These are phyloP conservation scores for Mesoclemmys tuberculata DNA, from an alignment of 2,113 vertebrate species.

Conservation along the genomic window DNA sequence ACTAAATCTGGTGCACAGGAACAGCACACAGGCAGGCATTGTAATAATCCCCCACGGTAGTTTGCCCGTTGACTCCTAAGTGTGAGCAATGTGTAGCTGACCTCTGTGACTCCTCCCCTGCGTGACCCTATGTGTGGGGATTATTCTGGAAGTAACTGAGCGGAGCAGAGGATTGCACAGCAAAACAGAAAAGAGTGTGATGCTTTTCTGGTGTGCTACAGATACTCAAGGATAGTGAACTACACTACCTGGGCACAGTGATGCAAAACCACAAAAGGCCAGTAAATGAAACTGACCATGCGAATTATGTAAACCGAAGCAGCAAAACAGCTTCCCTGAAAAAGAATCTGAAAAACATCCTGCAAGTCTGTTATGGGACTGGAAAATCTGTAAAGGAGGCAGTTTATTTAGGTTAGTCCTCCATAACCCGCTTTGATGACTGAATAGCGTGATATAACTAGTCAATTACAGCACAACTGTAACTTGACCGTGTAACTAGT, in stretches of 20 bases:
- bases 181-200: background rate
- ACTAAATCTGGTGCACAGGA: background rate
- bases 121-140: background rate
- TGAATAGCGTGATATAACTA: rapidly evolving
- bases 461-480: background rate
- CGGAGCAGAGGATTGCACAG: background rate
- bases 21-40: background rate
- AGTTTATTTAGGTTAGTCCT: background rate
- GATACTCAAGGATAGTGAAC: background rate
- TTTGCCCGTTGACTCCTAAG: background rate
- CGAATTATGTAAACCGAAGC: background rate
- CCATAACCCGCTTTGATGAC: background rate
- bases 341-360: background rate
- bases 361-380: background rate
- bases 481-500: background rate
- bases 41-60: slow-evolving; percentile 1
- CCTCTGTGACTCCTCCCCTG: slow-evolving; percentile 19
- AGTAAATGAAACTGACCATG: background rate
- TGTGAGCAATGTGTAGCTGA: background rate
- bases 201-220: background rate
- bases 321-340: background rate
- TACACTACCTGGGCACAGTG: background rate
- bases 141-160: background rate
- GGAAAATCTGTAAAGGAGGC: background rate
- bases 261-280: background rate